Evolutionary conservation across 2,797 vertebrate genomes (phyloP), one percentile per base, ranked within the genome.

Genomic region (Muscicapa striata): DNA sequence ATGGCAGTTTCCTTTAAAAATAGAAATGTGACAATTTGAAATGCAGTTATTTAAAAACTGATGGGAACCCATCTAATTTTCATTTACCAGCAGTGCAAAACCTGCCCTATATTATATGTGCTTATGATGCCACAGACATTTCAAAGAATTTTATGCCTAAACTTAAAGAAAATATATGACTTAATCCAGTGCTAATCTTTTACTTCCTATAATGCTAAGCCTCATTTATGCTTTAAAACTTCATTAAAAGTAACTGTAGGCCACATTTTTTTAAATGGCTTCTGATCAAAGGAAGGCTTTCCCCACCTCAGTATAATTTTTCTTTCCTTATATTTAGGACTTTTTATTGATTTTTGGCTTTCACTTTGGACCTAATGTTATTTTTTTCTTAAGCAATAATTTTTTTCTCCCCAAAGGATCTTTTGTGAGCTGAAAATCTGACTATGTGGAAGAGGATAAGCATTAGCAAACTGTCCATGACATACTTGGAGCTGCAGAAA

Each of bases 181-280:
- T 93, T 90, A 36, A 32, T 66, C 61, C 88, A 89, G 57, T 58
- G 70, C 13, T 95, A 74, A 77, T 85, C 70, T 76, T 89, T 94
- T 58, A 51, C 77, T 49, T 62, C 49, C 62, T 69, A 32, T 67
- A 86, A 80, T 70, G 29, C 22, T 68, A 67, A 64, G 57, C 23
- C 18, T 85, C 90, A 93, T 94, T 95, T 96, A 86, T 66, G 72
- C 49, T 93, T 97, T 94, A 63, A 95, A 95, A 68, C 61, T 20
- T 94, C 78, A 85, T 85, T 96, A 95, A 88, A 97, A 95, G 84
- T 89, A 95, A 95, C 36, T 79, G n/a, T 32, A 46, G 73, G 45
- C 15, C 43, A 19, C 62, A 87, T 92, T 89, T 86, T 93, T 97
- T 96, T 79, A 89, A 95, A 94, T 85, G 38, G 36, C 14, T 77